Conservation (phyloP, 2,797 vertebrate genomes). For the Intellagama lesueurii region DNA sequence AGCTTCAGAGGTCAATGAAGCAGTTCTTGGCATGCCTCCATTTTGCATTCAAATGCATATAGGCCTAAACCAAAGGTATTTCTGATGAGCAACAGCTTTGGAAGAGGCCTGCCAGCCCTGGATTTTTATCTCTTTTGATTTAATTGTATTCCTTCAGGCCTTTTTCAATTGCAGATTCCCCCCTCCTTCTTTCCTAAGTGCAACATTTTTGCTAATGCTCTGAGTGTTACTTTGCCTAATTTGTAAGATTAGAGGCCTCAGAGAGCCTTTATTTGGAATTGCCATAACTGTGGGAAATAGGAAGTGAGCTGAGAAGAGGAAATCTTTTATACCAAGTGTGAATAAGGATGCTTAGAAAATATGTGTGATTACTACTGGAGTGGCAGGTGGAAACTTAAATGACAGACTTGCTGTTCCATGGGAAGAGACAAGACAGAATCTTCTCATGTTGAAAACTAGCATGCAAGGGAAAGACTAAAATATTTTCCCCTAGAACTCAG, state of each 20-base stretch:
- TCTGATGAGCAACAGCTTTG: conserved; percentile 70
- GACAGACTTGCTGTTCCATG: background rate
- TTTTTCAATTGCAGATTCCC: conserved; percentile 61
- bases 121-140: conserved; percentile 71
- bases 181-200: conserved; percentile 58
- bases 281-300: conserved; percentile 81
- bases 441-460: background rate
- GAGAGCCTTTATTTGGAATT: conserved; percentile 74
- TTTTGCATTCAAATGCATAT: conserved; percentile 55
- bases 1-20: conserved; percentile 64
- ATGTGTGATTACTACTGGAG: too few species aligned
- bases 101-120: conserved; percentile 69
- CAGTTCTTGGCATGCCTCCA: conserved; percentile 69
- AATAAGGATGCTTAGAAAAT: conserved; percentile 68
- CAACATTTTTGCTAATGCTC: conserved; percentile 68
- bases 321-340: conserved; percentile 74
- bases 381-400: background rate
- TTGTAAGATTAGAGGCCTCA: conserved; percentile 72
- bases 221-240: conserved; percentile 78
- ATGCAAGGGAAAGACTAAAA: background rate
- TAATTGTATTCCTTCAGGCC: conserved; percentile 70
- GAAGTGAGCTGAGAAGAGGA: conserved; percentile 75
- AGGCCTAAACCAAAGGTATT: conserved; percentile 64
- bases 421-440: background rate
- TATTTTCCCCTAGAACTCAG: background rate